A percentile compares a stretch with the other conserved stretches of the same genome.
These are phyloP conservation scores for Rhizomys pruinosus DNA, from an alignment of 2,113 vertebrate genomes.

Conservation along the genomic window DNA sequence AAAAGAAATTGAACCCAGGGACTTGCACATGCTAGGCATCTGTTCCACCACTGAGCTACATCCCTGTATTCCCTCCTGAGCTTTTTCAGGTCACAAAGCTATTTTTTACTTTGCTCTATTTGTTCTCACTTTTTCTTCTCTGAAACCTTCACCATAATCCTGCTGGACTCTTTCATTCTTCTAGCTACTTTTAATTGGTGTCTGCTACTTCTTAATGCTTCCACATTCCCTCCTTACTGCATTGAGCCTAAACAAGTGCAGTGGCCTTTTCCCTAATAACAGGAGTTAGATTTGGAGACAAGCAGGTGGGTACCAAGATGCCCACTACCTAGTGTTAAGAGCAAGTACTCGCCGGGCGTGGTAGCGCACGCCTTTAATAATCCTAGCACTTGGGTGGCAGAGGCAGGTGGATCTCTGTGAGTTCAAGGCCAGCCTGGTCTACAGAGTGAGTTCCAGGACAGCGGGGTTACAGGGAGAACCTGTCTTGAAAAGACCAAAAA, in stretches of 20 bases:
- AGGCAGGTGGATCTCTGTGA: background rate
- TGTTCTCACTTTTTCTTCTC: background rate
- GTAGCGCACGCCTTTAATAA: background rate
- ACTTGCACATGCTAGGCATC: no score
- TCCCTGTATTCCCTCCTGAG: background rate
- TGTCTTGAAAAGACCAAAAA: background rate
- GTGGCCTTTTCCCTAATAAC: background rate
- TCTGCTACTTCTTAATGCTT: constrained; percentile 13
- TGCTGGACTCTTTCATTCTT: background rate
- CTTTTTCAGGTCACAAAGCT: background rate
- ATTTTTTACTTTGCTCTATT: background rate
- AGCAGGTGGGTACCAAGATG: background rate
- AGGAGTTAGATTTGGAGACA: background rate
- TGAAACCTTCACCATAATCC: background rate
- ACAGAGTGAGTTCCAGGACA: background rate
- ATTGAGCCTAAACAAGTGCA: background rate
- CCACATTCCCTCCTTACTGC: background rate
- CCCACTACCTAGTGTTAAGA: background rate
- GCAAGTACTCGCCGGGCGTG: background rate
- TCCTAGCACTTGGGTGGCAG: background rate
- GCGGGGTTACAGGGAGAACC: no score
- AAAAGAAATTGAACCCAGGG: background rate
- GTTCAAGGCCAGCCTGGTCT: background rate
- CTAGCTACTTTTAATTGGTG: background rate
- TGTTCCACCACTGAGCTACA: background rate